phyloP scores from a whole-genome alignment of 1,140 invertebrate species.

The Lepidurus packardi region DNA sequence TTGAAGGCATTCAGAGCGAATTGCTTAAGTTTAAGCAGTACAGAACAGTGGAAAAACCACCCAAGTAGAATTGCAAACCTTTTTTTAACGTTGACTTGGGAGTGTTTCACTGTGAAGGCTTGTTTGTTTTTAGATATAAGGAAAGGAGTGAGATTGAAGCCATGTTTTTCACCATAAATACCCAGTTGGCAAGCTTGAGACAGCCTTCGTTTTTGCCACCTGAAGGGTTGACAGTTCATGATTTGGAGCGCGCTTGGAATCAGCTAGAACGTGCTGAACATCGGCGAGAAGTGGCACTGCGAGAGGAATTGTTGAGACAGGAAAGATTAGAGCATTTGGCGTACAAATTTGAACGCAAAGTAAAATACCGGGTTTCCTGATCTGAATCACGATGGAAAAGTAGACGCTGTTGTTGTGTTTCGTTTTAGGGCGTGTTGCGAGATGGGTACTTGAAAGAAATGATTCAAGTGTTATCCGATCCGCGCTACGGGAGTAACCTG shows the following conservation, averaged over 20 bases:
- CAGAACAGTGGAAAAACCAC: constrained; percentile 93
- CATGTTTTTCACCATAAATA: constrained; percentile 93
- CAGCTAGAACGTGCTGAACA: constrained; percentile 91
- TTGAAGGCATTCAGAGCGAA: constrained; percentile 90
- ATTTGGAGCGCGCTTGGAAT: constrained; percentile 89
- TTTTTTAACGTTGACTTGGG: constrained; percentile 30
- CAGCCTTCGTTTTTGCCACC: constrained; percentile 83
- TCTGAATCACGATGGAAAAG: not conserved
- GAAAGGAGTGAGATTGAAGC: constrained; percentile 96
- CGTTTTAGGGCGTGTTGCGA: constrained; percentile 66
- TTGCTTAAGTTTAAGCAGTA: constrained; percentile 89
- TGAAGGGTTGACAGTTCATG: constrained; percentile 80
- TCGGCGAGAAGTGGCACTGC: constrained; percentile 80
- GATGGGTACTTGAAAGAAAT: constrained; percentile 96
- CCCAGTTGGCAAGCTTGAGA: constrained; percentile 85
- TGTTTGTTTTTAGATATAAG: constrained; percentile 62
- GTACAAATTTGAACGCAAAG: constrained; percentile 92
- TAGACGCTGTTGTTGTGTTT: constrained; percentile 28
- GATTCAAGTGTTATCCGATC: constrained; percentile 90
- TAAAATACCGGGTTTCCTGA: constrained; percentile 40
- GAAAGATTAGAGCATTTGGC: constrained; percentile 91
- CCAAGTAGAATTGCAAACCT: constrained; percentile 60
- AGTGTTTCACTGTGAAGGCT: not conserved
- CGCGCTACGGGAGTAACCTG: constrained; percentile 81
- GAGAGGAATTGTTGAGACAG: constrained; percentile 85